Evolutionary conservation across 2,888 invertebrate species (phyloP).

Genomic region (Lepetodrilus schrolli): DNA sequence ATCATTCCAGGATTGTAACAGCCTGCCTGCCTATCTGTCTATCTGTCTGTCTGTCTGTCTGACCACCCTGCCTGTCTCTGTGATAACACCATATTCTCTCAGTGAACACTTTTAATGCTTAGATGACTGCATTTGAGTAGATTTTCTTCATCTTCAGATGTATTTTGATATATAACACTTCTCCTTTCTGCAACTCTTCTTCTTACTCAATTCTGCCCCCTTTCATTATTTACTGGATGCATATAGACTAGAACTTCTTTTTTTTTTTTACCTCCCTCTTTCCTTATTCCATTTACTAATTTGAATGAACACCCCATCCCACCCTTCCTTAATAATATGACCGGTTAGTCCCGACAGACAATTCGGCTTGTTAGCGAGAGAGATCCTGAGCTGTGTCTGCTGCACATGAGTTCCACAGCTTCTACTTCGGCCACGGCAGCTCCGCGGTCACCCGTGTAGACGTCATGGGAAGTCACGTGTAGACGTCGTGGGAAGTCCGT

Average conservation of each 20-base stretch:
- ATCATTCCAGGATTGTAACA: not conserved
- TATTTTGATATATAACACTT: constrained; percentile 4
- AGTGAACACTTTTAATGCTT: no score
- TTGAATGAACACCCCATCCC: constrained; percentile 19
- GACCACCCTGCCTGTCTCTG: not conserved
- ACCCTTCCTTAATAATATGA: constrained; percentile 24
- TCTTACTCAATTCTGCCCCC: no score
- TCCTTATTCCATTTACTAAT: constrained; percentile 19
- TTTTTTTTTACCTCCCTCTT: no score
- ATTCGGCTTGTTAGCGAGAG: constrained; percentile 24
- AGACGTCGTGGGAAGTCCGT: no score
- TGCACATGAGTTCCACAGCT: not conserved
- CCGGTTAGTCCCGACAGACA: constrained; percentile 25
- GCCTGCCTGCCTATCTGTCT: not conserved
- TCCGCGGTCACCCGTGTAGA: not conserved
- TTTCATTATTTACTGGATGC: constrained; percentile 6
- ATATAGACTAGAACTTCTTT: constrained; percentile 19
- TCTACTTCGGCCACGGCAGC: not conserved
- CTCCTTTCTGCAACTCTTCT: constrained; percentile 10
- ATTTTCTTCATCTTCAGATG: constrained; percentile 25
- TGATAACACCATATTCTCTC: no score
- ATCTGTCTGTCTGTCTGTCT: not conserved
- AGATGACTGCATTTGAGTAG: not conserved
- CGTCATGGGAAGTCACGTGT: not conserved
- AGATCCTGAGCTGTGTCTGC: constrained; percentile 8